Evolutionary conservation across 2,113 vertebrate species (phyloP), one percentile per base, ranked within the genome.

Genomic region (Brevimyrus niger): DNA sequence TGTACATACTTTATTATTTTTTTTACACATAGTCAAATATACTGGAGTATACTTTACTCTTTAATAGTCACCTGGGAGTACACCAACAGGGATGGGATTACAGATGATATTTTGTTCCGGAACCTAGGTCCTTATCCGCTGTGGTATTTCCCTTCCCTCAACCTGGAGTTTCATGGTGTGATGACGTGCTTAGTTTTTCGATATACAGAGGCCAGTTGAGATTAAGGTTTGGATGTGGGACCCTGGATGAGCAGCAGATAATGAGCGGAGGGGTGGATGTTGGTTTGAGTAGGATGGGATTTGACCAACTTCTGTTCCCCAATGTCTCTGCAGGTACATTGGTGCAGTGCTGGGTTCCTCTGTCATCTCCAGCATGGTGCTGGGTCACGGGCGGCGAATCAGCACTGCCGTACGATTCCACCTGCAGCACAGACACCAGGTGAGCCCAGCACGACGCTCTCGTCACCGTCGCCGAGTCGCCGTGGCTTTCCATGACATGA

Each of bases 321-420:
- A 10, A 8, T 46, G 87, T 89, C 2, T 48, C 11, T 88, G 1
- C 93, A 98, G 97, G 91, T 94, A 94, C 84, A 47, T 95, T 90
- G 90, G 95, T 84, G 97, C 96, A 2, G 7, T 92, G 0, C 93
- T 98, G 94, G 97, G 96, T 42, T 98, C 97, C 0, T 96, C 97
- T 0, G 91, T 98, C 84, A 97, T 98, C 90, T 98, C 97, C 1
- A 95, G 95, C 4, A 90, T 95, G 1, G 94, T 97, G 73, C 93
- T 97, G 91, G 93, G 94, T 0, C 93, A 95, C 4, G 86, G 91
- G 3, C 95, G 95, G 91, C 95, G 95, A 6, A 86, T 98, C 8
- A 97, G 94, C 94, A 95, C 94, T 0, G 94, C 97, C 0, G 96
- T 98, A 87, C 95, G 53, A 85, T 99, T 97, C 91, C 96, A 89